Conservation (phyloP, 1,140 invertebrate genomes). For the Hermetia illucens region DNA sequence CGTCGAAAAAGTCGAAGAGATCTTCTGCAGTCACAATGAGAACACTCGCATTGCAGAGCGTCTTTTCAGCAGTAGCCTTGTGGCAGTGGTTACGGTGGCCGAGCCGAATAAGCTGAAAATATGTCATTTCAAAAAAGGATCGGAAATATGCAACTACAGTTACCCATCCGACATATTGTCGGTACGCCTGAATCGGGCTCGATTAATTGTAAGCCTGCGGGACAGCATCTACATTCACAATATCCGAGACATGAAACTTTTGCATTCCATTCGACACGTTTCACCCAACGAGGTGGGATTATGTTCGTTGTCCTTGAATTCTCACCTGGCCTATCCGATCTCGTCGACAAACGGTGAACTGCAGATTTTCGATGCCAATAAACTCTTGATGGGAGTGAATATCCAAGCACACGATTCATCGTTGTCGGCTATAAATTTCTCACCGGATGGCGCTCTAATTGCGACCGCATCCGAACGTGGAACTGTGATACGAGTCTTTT, state of each 20-base stretch:
- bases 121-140: slow-evolving; percentile 95
- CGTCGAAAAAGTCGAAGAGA: slow-evolving; percentile 27
- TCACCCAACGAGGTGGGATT: slow-evolving; percentile 88
- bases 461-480: slow-evolving; percentile 95
- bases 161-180: slow-evolving; percentile 94
- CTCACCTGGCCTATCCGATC: slow-evolving; percentile 92
- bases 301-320: slow-evolving; percentile 80
- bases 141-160: slow-evolving; percentile 97
- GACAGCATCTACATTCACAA: slow-evolving; percentile 98
- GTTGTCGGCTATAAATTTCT: slow-evolving; percentile 88
- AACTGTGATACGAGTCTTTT: slow-evolving; percentile 94
- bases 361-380: slow-evolving; percentile 93
- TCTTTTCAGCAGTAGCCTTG: slow-evolving; percentile 27
- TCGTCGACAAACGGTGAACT: slow-evolving; percentile 86
- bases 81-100: slow-evolving; percentile 25
- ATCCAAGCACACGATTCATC: slow-evolving; percentile 93
- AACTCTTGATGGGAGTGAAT: slow-evolving; percentile 87
- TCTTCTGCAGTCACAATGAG: slow-evolving; percentile 21
- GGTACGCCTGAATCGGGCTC: slow-evolving; percentile 86
- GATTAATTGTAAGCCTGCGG: slow-evolving; percentile 88
- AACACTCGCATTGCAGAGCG: slow-evolving; percentile 27
- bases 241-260: slow-evolving; percentile 95
- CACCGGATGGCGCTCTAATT: slow-evolving; percentile 67
- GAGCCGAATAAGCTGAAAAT: slow-evolving; percentile 42
- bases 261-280: slow-evolving; percentile 95